These are phyloP conservation scores for Sycon ciliatum DNA, from an alignment of 37 sponge, comb jelly and placozoan genomes.

Conservation along the genomic window DNA sequence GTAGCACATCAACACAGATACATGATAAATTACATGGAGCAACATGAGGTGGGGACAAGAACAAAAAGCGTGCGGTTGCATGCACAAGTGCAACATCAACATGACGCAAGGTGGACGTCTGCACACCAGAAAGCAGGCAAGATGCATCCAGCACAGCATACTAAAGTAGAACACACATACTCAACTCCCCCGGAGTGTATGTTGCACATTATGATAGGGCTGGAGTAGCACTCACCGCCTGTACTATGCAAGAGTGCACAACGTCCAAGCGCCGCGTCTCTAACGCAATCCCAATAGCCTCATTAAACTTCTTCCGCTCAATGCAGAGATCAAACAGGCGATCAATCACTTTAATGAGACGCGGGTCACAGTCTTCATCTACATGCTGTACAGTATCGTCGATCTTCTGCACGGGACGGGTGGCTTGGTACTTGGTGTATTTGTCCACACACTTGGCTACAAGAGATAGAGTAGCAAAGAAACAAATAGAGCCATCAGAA, in stretches of 20 bases:
- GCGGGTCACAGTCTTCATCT: conserved; percentile 49
- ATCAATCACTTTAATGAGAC: conserved; percentile 75
- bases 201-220: background rate
- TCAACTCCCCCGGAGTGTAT: background rate
- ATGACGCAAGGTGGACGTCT: too few relatives aligned
- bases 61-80: too few relatives aligned
- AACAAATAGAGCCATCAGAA: too few relatives aligned
- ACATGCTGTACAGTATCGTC: background rate
- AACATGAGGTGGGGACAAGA: too few relatives aligned
- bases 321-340: conserved; percentile 88
- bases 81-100: too few relatives aligned
- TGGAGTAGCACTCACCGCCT: conserved; percentile 46
- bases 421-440: conserved; percentile 39
- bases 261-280: conserved; percentile 84
- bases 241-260: conserved; percentile 57
- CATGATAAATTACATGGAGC: too few relatives aligned
- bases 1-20: too few relatives aligned
- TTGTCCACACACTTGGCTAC: conserved; percentile 78
- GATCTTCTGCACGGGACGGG: too few relatives aligned
- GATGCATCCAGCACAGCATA: too few relatives aligned
- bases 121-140: too few relatives aligned
- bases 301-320: conserved; percentile 69
- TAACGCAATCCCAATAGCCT: conserved; percentile 88
- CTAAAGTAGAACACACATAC: too few relatives aligned
- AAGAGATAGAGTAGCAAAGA: too few relatives aligned